Percentiles rank a stretch among this genome's conserved stretches.
Conservation (phyloP, 2,888 invertebrate species). For the Anoplius nigerrimus region DNA sequence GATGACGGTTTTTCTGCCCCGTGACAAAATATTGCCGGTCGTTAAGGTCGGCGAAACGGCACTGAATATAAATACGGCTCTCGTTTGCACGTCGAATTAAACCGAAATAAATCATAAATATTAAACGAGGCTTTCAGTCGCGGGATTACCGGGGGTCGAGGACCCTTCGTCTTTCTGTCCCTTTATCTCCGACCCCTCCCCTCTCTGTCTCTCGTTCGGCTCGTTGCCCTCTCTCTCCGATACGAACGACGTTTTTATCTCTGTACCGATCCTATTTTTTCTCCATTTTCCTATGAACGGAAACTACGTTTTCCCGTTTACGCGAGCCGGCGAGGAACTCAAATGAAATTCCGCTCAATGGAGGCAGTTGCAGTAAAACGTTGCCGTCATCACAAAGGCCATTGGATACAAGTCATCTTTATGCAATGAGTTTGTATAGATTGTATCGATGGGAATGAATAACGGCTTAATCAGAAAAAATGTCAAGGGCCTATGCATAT, state of each 20-base stretch:
- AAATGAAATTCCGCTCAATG: constrained; percentile 65
- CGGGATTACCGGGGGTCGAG: constrained; percentile 67
- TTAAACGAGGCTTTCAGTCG: constrained; percentile 73
- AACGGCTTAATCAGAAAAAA: no score
- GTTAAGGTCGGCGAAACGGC: no score
- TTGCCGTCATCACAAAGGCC: no score
- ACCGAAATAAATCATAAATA: constrained; percentile 75
- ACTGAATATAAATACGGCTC: constrained; percentile 60
- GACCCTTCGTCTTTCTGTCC: constrained; percentile 29
- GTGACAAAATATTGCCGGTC: no score
- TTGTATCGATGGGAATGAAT: no score
- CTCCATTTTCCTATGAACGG: constrained; percentile 51
- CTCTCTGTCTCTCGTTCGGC: constrained; percentile 18
- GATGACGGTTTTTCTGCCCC: no score
- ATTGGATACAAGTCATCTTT: no score
- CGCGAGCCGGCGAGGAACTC: constrained; percentile 57
- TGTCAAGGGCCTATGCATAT: no score
- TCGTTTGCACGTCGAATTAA: constrained; percentile 73
- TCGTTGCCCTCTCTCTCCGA: constrained; percentile 6
- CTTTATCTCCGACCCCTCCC: constrained; percentile 33
- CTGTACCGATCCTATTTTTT: no score
- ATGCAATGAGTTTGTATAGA: no score
- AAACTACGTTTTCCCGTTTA: constrained; percentile 68
- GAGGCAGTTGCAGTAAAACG: neutral
- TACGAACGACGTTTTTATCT: no score